A percentile compares a stretch with the other conserved stretches of the same genome.
Evolutionary conservation across 2,113 vertebrate genomes (phyloP).

Genomic region (Perca fluviatilis): DNA sequence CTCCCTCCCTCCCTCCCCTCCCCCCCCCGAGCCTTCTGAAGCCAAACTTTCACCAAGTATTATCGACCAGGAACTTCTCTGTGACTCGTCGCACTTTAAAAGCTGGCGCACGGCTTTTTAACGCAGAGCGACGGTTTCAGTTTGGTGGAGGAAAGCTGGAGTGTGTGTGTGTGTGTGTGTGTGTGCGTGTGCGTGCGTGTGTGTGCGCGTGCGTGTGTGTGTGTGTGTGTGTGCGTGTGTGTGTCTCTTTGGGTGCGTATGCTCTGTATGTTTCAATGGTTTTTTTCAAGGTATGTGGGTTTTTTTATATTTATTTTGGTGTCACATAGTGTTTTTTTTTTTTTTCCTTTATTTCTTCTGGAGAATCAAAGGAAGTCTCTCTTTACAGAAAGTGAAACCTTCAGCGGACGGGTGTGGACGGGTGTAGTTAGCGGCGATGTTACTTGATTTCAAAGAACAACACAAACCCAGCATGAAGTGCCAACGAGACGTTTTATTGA

Average conservation of each 20-base stretch:
- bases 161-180: conserved; percentile 6
- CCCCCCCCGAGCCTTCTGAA: conserved; percentile 8
- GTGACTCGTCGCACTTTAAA: conserved; percentile 30
- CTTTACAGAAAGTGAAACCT: conserved; percentile 8
- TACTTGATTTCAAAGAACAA: conserved; percentile 46
- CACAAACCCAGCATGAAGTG: conserved; percentile 46
- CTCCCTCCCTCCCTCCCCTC: rapidly evolving
- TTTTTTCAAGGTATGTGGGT: conserved; percentile 40
- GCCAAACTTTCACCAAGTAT: conserved; percentile 44
- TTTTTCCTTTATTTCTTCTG: neutral
- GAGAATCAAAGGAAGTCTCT: conserved; percentile 31
- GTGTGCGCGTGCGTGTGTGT: neutral
- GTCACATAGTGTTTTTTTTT: neutral
- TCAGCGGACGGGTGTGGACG: neutral
- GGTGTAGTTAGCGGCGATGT: conserved; percentile 10
- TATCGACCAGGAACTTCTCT: conserved; percentile 31
- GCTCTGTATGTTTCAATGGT: conserved; percentile 34
- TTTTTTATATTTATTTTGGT: conserved; percentile 54
- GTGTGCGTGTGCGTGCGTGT: neutral
- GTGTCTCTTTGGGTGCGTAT: too few species aligned
- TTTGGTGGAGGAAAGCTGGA: conserved; percentile 37
- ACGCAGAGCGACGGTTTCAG: conserved; percentile 23
- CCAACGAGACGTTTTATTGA: conserved; percentile 30
- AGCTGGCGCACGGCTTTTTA: conserved; percentile 20
- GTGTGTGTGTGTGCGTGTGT: conserved; percentile 1